Conservation (phyloP, 1,140 invertebrate genomes). For the Bombus superbus region DNA sequence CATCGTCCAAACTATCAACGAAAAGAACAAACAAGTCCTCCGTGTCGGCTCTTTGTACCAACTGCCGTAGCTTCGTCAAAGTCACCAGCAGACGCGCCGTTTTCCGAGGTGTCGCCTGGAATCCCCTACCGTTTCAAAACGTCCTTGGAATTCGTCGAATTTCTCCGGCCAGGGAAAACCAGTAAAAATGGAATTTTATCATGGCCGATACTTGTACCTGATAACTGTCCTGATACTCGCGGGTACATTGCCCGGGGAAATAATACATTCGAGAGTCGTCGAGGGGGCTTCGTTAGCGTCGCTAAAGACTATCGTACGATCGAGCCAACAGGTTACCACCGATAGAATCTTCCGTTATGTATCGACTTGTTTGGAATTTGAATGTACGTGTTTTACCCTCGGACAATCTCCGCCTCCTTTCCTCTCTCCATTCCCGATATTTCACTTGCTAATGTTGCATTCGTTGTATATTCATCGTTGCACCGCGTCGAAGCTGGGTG, state of each 20-base stretch:
- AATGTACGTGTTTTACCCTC: constrained; percentile 60
- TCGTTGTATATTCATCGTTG: constrained; percentile 75
- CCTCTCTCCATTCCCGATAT: constrained; percentile 50
- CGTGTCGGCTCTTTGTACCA: constrained; percentile 32
- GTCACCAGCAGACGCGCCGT: constrained; percentile 55
- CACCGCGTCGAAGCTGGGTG: constrained; percentile 4
- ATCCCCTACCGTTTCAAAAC: not conserved
- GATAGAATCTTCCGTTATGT: constrained; percentile 47
- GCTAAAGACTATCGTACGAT: constrained; percentile 13
- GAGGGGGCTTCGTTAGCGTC: constrained; percentile 12
- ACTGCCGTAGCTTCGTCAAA: constrained; percentile 56
- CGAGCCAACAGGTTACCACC: constrained; percentile 58
- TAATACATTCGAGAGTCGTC: not conserved
- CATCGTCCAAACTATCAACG: not conserved
- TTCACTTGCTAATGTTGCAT: constrained; percentile 74
- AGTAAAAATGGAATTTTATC: not conserved
- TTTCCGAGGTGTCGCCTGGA: not conserved
- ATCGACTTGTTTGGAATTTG: constrained; percentile 57
- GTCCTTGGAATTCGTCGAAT: constrained; percentile 11
- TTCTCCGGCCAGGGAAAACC: not conserved
- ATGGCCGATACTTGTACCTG: too few relatives aligned
- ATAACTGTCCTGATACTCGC: not conserved
- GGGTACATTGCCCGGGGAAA: not conserved
- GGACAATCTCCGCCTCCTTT: constrained; percentile 36
- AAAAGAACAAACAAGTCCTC: constrained; percentile 24